These are phyloP conservation scores for Phalacrocorax brasilianus DNA, from an alignment of 2,113 vertebrate genomes.

Conservation along the genomic window DNA sequence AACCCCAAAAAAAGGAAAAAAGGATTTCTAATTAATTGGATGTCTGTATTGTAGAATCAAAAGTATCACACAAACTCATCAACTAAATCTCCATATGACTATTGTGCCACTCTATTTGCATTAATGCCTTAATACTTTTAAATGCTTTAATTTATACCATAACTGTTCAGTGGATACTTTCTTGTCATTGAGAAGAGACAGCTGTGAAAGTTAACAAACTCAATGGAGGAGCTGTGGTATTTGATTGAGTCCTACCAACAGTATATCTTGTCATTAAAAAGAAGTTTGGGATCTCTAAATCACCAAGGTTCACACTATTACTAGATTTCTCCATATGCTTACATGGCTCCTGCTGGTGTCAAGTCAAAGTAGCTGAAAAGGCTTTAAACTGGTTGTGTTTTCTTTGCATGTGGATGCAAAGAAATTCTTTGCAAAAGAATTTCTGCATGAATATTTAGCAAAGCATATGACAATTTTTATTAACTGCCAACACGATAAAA, in stretches of 20 bases:
- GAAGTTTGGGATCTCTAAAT: background rate
- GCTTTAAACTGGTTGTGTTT: background rate
- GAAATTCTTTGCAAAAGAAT: background rate
- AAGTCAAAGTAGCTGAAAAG: background rate
- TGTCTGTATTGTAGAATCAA: background rate
- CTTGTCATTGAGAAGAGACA: background rate
- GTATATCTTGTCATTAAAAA: background rate
- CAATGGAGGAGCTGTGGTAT: background rate
- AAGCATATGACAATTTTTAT: background rate
- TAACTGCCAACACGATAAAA: background rate
- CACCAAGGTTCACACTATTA: background rate
- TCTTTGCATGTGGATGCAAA: background rate
- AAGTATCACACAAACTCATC: background rate
- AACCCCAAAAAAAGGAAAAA: background rate
- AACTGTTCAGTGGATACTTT: background rate
- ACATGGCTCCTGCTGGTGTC: background rate
- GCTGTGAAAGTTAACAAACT: background rate
- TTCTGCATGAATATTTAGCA: background rate
- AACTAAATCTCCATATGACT: background rate
- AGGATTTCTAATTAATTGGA: background rate
- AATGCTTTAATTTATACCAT: background rate
- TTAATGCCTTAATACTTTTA: background rate
- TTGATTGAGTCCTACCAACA: background rate
- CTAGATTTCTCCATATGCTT: background rate
- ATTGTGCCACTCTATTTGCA: background rate